Conservation (phyloP, 2,888 invertebrate genomes). For the Baronia brevicornis region DNA sequence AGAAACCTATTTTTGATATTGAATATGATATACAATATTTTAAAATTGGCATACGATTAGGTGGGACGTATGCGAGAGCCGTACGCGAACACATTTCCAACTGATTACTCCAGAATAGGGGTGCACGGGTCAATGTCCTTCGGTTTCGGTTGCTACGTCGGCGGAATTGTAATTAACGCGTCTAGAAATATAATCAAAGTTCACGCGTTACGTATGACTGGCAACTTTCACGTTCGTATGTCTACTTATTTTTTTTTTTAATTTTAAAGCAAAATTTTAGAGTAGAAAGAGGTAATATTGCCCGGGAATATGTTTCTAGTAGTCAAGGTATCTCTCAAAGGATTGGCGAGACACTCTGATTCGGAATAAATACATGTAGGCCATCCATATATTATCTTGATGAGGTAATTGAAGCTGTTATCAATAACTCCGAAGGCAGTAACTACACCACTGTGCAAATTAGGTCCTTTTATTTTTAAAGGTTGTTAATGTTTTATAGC, state of each 20-base stretch:
- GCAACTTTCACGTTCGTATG: constrained; percentile 15
- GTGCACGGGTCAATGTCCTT: constrained; percentile 39
- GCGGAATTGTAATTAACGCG: constrained; percentile 33
- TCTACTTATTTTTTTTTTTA: constrained; percentile 5
- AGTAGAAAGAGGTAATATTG: not conserved
- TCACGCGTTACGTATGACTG: constrained; percentile 17
- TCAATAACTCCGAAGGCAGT: no score
- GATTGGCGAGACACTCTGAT: no score
- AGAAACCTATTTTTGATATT: no score
- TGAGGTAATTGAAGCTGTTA: no score
- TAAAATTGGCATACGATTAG: constrained; percentile 13
- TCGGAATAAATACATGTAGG: no score
- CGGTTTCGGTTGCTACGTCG: constrained; percentile 36
- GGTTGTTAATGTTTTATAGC: not conserved
- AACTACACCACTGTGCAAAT: no score
- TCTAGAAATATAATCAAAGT: constrained; percentile 32
- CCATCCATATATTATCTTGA: no score
- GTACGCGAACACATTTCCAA: constrained; percentile 17
- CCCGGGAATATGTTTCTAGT: no score
- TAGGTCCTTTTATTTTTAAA: no score
- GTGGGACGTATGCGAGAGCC: constrained; percentile 11
- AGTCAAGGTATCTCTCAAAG: no score
- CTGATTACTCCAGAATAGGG: constrained; percentile 39
- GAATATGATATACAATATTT: no score
- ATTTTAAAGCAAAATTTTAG: constrained; percentile 1